Percentiles rank a stretch among this genome's conserved stretches.
phyloP scores from a whole-genome alignment of 2,113 vertebrate species.

The Brachypteracias leptosomus region DNA sequence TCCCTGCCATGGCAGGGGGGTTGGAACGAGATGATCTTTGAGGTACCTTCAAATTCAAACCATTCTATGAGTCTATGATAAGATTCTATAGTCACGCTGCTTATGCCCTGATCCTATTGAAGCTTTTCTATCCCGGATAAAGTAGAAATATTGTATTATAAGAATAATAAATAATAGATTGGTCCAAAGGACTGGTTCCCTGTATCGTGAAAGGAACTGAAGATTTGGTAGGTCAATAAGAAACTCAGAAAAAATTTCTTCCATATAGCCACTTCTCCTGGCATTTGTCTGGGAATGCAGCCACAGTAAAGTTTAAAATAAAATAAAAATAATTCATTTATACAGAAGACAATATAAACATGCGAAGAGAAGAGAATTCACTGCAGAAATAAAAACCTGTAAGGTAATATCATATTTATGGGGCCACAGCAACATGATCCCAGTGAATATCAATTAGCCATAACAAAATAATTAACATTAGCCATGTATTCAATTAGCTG shows the following conservation, averaged over 20 bases:
- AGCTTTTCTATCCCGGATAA: not conserved
- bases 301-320: not conserved
- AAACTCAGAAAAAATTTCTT: not conserved
- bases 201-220: not conserved
- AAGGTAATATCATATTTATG: constrained; percentile 74
- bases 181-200: not conserved
- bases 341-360: constrained; percentile 21
- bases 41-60: too few species aligned
- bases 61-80: too few species aligned
- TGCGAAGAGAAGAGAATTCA: constrained; percentile 34
- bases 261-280: not conserved
- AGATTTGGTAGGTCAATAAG: not conserved
- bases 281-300: not conserved
- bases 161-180: not conserved
- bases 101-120: not conserved
- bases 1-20: too few species aligned
- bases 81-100: not conserved
- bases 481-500: constrained; percentile 61
- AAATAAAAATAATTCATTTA: not conserved
- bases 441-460: constrained; percentile 55
- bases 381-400: constrained; percentile 27
- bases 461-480: constrained; percentile 71
- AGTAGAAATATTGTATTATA: not conserved
- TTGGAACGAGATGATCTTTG: too few species aligned
- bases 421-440: constrained; percentile 25